Evolutionary conservation across 2,113 vertebrate genomes (phyloP).

Genomic region (Melanostigma gelatinosum): DNA sequence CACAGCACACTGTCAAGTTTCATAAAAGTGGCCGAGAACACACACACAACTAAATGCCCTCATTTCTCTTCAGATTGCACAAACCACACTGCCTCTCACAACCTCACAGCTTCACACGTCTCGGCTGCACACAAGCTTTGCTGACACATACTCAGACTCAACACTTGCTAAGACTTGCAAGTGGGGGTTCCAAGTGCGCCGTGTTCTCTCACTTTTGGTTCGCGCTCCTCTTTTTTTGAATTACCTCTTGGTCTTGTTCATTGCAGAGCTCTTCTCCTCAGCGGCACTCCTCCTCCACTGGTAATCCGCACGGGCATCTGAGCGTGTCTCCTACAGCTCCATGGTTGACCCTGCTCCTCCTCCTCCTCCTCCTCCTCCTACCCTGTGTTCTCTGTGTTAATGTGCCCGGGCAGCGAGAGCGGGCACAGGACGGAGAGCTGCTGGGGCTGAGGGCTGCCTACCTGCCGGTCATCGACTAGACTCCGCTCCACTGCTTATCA

Average conservation of each 20-base stretch:
- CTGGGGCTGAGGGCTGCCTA: slow-evolving; percentile 50
- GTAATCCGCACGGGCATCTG: slow-evolving; percentile 72
- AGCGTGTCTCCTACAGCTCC: slow-evolving; percentile 76
- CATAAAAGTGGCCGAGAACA: slow-evolving; percentile 11
- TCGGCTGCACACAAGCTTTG: slow-evolving; percentile 45
- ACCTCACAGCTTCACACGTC: slow-evolving; percentile 70
- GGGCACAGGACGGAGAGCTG: slow-evolving; percentile 53
- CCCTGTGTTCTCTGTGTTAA: slow-evolving; percentile 55
- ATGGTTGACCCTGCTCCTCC: slow-evolving; percentile 68
- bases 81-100: slow-evolving; percentile 64
- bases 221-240: slow-evolving; percentile 2
- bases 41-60: slow-evolving; percentile 25
- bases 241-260: slow-evolving; percentile 86
- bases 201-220: slow-evolving; percentile 28
- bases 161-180: slow-evolving; percentile 38
- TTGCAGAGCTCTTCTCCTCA: slow-evolving; percentile 75
- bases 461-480: slow-evolving; percentile 50
- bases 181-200: slow-evolving; percentile 20
- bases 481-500: slow-evolving; percentile 49
- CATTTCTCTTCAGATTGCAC: slow-evolving; percentile 47
- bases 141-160: slow-evolving; percentile 53
- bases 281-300: slow-evolving; percentile 68
- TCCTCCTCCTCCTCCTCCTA: slow-evolving; percentile 49
- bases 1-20: slow-evolving; percentile 2
- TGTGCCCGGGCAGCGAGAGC: slow-evolving; percentile 38